These are phyloP conservation scores for Dione vanillae DNA, from an alignment of 2,888 invertebrate species.

Conservation along the genomic window DNA sequence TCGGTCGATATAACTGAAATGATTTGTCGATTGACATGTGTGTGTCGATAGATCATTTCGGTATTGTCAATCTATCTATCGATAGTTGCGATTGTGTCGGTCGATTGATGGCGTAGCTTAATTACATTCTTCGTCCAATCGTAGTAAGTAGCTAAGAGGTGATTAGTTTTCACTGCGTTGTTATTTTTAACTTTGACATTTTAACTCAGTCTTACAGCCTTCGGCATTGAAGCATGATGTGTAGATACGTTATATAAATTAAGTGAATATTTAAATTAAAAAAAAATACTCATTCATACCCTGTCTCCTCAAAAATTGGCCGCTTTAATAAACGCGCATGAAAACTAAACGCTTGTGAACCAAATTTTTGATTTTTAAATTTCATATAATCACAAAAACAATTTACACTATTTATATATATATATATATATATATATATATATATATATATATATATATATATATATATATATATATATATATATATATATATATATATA, in stretches of 20 bases:
- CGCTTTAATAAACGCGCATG: conserved; percentile 39
- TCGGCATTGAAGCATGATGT: conserved; percentile 5
- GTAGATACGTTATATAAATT: not conserved
- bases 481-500: too few relatives aligned
- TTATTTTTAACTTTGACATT: not conserved
- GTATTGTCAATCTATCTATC: conserved; percentile 4
- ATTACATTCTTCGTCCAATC: conserved; percentile 79
- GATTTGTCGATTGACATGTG: not conserved
- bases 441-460: too few relatives aligned
- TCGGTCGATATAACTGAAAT: not conserved
- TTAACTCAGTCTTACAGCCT: conserved; percentile 11
- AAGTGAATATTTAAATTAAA: conserved; percentile 2
- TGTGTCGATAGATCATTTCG: conserved; percentile 6
- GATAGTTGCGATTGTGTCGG: conserved; percentile 32
- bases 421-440: too few relatives aligned
- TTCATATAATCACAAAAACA: conserved; percentile 21
- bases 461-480: too few relatives aligned
- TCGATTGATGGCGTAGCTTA: conserved; percentile 68
- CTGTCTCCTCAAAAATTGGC: not conserved
- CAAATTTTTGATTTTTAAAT: conserved; percentile 18
- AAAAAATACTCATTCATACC: not conserved
- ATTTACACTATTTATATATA: too few relatives aligned
- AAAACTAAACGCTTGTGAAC: conserved; percentile 62
- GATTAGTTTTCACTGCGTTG: conserved; percentile 70
- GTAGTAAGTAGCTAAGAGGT: conserved; percentile 71